phyloP scores from a whole-genome alignment of 2,113 vertebrate genomes.

The Ptychochromis oligacanthus region DNA sequence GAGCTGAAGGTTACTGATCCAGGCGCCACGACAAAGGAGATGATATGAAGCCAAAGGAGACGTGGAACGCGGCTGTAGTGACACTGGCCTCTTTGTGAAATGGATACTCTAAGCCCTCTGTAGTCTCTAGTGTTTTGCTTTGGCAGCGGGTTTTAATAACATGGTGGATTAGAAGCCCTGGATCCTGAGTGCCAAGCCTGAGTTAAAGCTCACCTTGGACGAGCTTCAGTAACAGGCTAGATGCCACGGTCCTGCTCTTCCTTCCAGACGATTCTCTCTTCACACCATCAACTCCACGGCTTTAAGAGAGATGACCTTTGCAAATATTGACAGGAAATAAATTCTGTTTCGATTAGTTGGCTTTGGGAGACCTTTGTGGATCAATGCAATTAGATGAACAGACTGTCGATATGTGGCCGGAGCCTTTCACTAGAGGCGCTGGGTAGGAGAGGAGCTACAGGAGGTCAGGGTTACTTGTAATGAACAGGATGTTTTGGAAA shows the following conservation, averaged over 20 bases:
- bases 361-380: slow-evolving; percentile 78
- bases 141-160: slow-evolving; percentile 77
- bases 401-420: slow-evolving; percentile 70
- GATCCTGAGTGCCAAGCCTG: slow-evolving; percentile 63
- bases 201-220: slow-evolving; percentile 74
- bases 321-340: slow-evolving; percentile 83
- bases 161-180: slow-evolving; percentile 74
- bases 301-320: slow-evolving; percentile 82
- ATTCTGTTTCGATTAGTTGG: slow-evolving; percentile 82
- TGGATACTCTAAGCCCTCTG: slow-evolving; percentile 75
- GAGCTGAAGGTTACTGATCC: slow-evolving; percentile 76
- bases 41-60: slow-evolving; percentile 79
- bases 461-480: slow-evolving; percentile 73
- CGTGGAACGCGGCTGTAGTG: slow-evolving; percentile 68
- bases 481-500: slow-evolving; percentile 64
- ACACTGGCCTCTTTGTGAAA: slow-evolving; percentile 77
- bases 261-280: slow-evolving; percentile 20
- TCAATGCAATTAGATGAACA: slow-evolving; percentile 82
- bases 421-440: slow-evolving; percentile 41
- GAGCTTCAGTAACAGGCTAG: slow-evolving; percentile 63
- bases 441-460: slow-evolving; percentile 34
- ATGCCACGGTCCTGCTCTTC: slow-evolving; percentile 39
- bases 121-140: slow-evolving; percentile 73
- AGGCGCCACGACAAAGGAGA: slow-evolving; percentile 73
- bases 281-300: slow-evolving; percentile 28